Percentiles rank a stretch among this genome's conserved stretches.
Evolutionary conservation across 2,797 vertebrate genomes (phyloP).

Genomic region (Prionace glauca): DNA sequence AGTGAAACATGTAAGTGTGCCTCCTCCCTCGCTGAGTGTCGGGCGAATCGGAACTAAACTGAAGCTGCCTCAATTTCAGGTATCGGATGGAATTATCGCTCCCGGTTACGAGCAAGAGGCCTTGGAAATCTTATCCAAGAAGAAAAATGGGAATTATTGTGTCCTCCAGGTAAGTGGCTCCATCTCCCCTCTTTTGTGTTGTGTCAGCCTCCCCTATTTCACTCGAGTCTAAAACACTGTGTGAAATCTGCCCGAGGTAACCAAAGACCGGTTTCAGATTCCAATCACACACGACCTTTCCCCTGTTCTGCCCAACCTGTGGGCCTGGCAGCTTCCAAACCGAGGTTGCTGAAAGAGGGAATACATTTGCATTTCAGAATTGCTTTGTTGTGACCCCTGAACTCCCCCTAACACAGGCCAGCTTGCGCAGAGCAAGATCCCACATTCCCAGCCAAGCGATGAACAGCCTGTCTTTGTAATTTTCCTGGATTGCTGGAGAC

Average conservation of each 20-base stretch:
- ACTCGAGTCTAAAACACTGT: neutral
- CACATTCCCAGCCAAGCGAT: neutral
- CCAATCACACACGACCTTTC: too few relatives aligned
- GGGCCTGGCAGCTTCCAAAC: neutral
- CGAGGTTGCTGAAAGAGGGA: neutral
- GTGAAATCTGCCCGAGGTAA: too few relatives aligned
- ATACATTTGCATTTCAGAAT: neutral
- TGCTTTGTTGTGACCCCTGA: neutral
- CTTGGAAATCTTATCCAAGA: slow-evolving; percentile 85
- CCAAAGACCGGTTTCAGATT: neutral
- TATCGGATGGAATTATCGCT: slow-evolving; percentile 91
- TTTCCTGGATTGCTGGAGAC: neutral
- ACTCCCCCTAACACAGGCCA: neutral
- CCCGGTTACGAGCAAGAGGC: slow-evolving; percentile 87
- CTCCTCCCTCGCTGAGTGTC: too few relatives aligned
- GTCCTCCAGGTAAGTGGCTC: slow-evolving; percentile 71
- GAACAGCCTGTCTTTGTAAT: neutral
- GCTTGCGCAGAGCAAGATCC: neutral
- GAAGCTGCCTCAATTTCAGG: slow-evolving; percentile 58
- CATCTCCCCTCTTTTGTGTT: too few relatives aligned
- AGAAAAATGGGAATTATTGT: slow-evolving; percentile 91
- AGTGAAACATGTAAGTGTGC: too few relatives aligned
- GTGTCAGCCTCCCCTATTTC: too few relatives aligned
- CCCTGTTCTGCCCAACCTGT: neutral
- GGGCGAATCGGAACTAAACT: neutral